These are phyloP conservation scores for Idaea dimidiata DNA, from an alignment of 2,888 invertebrate genomes.

Conservation along the genomic window DNA sequence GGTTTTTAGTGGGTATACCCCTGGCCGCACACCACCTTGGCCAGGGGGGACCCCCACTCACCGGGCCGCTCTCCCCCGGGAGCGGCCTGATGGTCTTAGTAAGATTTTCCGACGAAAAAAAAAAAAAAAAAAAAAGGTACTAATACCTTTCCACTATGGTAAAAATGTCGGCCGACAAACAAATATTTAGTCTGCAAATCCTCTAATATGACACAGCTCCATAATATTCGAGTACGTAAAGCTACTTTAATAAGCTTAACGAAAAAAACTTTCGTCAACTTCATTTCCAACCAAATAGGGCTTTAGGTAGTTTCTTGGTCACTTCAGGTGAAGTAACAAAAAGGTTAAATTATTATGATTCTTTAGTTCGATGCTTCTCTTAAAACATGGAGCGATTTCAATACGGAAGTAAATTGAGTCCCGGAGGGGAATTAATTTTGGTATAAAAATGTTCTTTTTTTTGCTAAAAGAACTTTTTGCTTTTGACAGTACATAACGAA, in stretches of 20 bases:
- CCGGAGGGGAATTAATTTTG: not conserved
- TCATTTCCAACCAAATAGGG: conserved; percentile 47
- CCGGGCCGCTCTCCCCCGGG: no score
- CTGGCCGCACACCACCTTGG: no score
- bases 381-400: conserved; percentile 43
- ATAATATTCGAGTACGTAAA: conserved; percentile 1
- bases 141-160: no score
- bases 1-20: no score
- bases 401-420: not conserved
- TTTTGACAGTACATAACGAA: no score
- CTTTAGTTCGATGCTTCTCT: conserved; percentile 44
- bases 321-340: conserved; percentile 44
- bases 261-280: conserved; percentile 39
- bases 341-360: conserved; percentile 50
- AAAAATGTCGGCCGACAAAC: no score
- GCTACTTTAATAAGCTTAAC: conserved; percentile 35
- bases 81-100: no score
- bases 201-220: not conserved
- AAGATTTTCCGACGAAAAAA: no score
- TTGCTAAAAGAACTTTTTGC: no score
- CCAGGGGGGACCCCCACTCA: no score
- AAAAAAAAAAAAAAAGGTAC: no score
- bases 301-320: conserved; percentile 42
- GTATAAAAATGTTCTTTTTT: not conserved
- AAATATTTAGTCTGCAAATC: not conserved